These are phyloP conservation scores for Martes martes DNA, from an alignment of 2,113 vertebrate genomes.

Conservation along the genomic window DNA sequence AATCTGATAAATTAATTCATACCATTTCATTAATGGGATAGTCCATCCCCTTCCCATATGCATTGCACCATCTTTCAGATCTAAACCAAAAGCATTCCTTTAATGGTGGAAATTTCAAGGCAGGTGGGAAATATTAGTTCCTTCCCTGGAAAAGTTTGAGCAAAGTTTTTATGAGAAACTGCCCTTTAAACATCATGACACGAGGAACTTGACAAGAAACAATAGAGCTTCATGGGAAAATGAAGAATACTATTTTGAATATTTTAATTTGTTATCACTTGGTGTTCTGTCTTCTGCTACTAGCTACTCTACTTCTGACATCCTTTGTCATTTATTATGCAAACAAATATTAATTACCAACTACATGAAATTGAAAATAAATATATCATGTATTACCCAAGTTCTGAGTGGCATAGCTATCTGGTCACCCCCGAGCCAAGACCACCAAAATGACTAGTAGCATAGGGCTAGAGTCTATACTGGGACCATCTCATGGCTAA, in stretches of 20 bases:
- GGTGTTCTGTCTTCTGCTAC: background rate
- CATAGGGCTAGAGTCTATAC: background rate
- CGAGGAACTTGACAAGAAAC: background rate
- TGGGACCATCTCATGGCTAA: background rate
- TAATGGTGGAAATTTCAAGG: background rate
- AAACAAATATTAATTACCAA: background rate
- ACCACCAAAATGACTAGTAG: background rate
- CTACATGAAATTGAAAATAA: background rate
- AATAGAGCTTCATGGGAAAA: background rate
- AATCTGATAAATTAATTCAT: background rate
- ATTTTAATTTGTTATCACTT: background rate
- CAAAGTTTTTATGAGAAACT: background rate
- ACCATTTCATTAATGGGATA: background rate
- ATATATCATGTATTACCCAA: background rate
- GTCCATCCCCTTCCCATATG: background rate
- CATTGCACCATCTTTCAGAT: background rate
- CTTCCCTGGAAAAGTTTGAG: background rate
- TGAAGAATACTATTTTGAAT: background rate
- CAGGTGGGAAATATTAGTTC: background rate
- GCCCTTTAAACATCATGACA: background rate
- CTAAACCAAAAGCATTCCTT: background rate
- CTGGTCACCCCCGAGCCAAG: background rate
- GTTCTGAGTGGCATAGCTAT: background rate
- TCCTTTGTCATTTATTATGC: background rate
- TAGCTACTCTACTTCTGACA: background rate